Evolutionary conservation across 2,113 vertebrate genomes (phyloP).

Genomic region (Indicator indicator): DNA sequence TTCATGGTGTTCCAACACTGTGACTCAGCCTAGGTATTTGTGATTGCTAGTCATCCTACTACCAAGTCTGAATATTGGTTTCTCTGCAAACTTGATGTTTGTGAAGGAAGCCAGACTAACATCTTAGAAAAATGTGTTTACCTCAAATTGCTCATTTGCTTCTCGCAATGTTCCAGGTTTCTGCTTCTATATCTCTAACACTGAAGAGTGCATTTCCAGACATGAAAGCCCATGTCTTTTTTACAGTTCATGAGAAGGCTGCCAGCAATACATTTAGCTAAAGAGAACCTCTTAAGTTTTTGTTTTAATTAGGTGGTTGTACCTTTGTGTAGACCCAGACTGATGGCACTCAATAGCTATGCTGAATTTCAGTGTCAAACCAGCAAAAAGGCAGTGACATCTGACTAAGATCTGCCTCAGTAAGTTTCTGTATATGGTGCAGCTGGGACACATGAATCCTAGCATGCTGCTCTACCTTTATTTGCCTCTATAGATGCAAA

Average conservation of each 20-base stretch:
- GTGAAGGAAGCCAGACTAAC: neutral
- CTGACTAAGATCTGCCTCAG: neutral
- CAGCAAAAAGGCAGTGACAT: neutral
- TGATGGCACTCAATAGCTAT: neutral
- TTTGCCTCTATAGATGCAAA: neutral
- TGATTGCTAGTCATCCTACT: neutral
- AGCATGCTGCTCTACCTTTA: neutral
- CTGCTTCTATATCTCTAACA: neutral
- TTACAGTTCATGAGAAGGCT: neutral
- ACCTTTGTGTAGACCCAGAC: neutral
- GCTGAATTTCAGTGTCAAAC: neutral
- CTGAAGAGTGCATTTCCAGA: neutral
- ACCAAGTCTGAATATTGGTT: neutral
- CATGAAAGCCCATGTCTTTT: neutral
- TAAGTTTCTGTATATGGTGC: neutral
- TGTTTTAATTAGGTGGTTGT: neutral
- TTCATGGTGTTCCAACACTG: neutral
- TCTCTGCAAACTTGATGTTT: neutral
- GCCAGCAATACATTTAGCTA: neutral
- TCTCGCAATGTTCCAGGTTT: neutral
- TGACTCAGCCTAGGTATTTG: neutral
- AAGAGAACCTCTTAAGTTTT: neutral
- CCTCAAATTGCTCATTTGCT: neutral
- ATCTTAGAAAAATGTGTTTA: neutral
- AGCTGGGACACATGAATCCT: neutral